Base-by-base conservation (phyloP, 2,888 invertebrate species). In the Ischnus inquisitorius region DNA sequence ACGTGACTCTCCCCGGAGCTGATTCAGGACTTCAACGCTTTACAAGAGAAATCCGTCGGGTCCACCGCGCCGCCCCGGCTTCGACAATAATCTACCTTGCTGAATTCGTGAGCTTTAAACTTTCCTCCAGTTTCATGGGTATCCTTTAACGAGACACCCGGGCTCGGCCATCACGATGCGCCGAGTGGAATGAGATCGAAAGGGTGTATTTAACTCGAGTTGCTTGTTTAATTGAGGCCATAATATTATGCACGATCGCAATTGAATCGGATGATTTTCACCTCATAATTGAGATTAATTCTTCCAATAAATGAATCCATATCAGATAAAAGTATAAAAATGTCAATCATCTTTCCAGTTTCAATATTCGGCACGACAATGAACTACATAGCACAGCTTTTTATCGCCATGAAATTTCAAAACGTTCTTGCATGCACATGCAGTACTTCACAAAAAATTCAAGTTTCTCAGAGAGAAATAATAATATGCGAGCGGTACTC, bases 1-100 rank as follows among this genome's bases (percentile, higher is more conserved):
- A 85, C 83, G 84, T 87, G 85, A 86, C 86, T 87, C 84, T 81
- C 69, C 81, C 69, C 69, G 81, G 69, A 79, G 74, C 76, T 65
- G 75, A 84, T 79, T 84, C 81, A 77, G 67, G 71, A 76, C 65
- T 79, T n/a, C 79, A 68, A 72, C 67, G 76, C 43, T 82, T 65
- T 62, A 48, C 64, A 51, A 60, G 57, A 69, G 67, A 57, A 69
- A 69, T 19, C 68, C 65, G 67, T 65, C 69, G 71, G 46, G 72
- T 34, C 69, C 74, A 60, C 68, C 46, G 69, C 69, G 64, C 68
- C 34, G 34, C 34, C 34, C 34, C 34, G 34, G 72, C 65, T 83
- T 83, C 72, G 83, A 83, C 79, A 68, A 80, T 80, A 77, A 83
- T 83, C 83, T 72, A 69, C 57, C 69, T 64, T 54, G 57, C 57